These are phyloP conservation scores for Palythoa grandiflora DNA, from an alignment of 92 coral and sea anemone genomes.

Conservation along the genomic window DNA sequence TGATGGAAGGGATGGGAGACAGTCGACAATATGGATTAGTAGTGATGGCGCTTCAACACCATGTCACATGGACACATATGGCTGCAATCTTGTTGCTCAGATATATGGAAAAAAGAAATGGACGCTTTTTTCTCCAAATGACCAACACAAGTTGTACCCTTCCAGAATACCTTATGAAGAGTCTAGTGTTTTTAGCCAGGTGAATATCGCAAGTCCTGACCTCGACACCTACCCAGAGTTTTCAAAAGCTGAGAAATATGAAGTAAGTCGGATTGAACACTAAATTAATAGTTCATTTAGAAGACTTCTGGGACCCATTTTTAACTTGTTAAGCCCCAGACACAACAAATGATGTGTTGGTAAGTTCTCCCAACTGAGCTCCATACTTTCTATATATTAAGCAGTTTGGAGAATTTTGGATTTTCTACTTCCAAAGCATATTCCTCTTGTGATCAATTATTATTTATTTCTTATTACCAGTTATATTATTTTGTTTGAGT, in stretches of 20 bases:
- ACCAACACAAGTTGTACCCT: constrained; percentile 79
- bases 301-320: no score
- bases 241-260: constrained; percentile 71
- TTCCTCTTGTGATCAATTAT: no score
- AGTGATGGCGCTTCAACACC: constrained; percentile 92
- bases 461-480: no score
- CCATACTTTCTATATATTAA: no score
- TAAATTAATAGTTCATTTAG: neutral
- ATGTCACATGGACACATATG: constrained; percentile 96
- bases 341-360: no score
- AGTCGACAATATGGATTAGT: constrained; percentile 98
- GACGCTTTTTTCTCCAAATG: constrained; percentile 86
- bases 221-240: constrained; percentile 74
- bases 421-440: no score
- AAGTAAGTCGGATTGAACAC: constrained; percentile 56
- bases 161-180: constrained; percentile 99
- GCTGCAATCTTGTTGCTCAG: constrained; percentile 97
- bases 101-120: constrained; percentile 90
- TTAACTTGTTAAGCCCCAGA: no score
- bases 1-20: constrained; percentile 84
- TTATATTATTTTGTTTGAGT: no score
- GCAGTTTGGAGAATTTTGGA: no score
- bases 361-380: no score
- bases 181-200: constrained; percentile 94
- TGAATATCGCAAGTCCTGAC: constrained; percentile 80